phyloP scores from a whole-genome alignment of 2,113 vertebrate species.

The Mastomys coucha region DNA sequence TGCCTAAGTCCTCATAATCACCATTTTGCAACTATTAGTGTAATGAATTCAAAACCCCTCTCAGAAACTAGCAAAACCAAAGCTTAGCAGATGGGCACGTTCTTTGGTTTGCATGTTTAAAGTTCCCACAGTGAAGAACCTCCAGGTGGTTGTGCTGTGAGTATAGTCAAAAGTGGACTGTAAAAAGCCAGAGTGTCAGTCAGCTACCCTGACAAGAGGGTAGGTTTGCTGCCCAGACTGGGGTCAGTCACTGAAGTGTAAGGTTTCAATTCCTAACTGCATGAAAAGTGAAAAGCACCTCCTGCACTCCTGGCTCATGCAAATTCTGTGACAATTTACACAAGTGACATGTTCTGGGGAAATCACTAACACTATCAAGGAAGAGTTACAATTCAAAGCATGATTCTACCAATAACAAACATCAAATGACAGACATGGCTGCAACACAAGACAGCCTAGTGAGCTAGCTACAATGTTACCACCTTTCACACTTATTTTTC shows the following conservation, averaged over 20 bases:
- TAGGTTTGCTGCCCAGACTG: not conserved
- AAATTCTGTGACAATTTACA: constrained; percentile 54
- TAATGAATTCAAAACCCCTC: constrained; percentile 37
- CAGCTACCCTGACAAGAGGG: not conserved
- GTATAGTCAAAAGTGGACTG: not conserved
- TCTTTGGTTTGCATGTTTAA: not conserved
- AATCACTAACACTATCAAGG: constrained; percentile 37
- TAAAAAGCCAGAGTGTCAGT: not conserved
- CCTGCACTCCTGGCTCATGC: constrained; percentile 12
- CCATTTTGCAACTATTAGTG: constrained; percentile 3
- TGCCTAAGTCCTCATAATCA: constrained; percentile 33
- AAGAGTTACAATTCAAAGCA: constrained; percentile 41
- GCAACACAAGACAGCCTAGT: not conserved
- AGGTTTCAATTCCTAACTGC: constrained; percentile 19
- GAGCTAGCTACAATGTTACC: constrained; percentile 36
- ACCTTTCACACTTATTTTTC: constrained; percentile 61
- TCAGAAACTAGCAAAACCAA: constrained; percentile 54
- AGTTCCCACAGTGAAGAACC: constrained; percentile 33
- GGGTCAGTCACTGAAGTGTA: constrained; percentile 40
- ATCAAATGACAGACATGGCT: constrained; percentile 20
- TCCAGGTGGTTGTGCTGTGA: not conserved
- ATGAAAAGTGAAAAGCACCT: constrained; percentile 22
- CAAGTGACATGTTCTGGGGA: constrained; percentile 24
- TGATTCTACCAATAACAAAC: constrained; percentile 58
- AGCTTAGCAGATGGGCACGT: not conserved